Percentiles rank a stretch among this genome's conserved stretches.
These are phyloP conservation scores for Pomatostomus ruficeps DNA, from an alignment of 2,113 vertebrate species.

Conservation along the genomic window DNA sequence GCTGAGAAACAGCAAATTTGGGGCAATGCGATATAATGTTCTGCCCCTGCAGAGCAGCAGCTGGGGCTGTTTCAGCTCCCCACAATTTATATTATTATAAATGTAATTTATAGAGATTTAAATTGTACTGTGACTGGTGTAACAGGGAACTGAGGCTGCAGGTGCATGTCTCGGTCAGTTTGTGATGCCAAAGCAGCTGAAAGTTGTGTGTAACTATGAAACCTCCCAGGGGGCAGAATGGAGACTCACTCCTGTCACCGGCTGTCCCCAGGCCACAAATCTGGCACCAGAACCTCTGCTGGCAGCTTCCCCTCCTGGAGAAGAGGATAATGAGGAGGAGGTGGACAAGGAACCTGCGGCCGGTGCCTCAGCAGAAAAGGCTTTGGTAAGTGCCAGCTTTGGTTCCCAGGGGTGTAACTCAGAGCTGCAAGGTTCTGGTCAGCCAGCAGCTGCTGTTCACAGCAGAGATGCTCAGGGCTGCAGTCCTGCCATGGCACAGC, in stretches of 20 bases:
- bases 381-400: slow-evolving; percentile 81
- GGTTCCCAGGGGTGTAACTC: not conserved
- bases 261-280: slow-evolving; percentile 78
- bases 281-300: slow-evolving; percentile 83
- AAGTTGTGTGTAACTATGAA: not conserved
- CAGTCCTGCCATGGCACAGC: not conserved
- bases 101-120: not conserved
- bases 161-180: not conserved
- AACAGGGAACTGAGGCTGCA: not conserved
- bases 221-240: not conserved
- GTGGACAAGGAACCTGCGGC: slow-evolving; percentile 85
- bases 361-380: slow-evolving; percentile 87
- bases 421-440: not conserved
- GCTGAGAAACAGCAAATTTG: not conserved
- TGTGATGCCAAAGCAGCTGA: not conserved
- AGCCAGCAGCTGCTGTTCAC: not conserved
- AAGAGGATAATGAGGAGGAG: slow-evolving; percentile 83
- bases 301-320: slow-evolving; percentile 86
- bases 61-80: not conserved
- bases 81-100: not conserved
- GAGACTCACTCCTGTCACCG: not conserved
- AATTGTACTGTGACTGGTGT: not conserved
- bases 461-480: not conserved
- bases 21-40: fast-evolving
- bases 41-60: not conserved